These are phyloP conservation scores for Ptiloglossa arizonensis DNA, from an alignment of 1,140 invertebrate species.

Conservation along the genomic window DNA sequence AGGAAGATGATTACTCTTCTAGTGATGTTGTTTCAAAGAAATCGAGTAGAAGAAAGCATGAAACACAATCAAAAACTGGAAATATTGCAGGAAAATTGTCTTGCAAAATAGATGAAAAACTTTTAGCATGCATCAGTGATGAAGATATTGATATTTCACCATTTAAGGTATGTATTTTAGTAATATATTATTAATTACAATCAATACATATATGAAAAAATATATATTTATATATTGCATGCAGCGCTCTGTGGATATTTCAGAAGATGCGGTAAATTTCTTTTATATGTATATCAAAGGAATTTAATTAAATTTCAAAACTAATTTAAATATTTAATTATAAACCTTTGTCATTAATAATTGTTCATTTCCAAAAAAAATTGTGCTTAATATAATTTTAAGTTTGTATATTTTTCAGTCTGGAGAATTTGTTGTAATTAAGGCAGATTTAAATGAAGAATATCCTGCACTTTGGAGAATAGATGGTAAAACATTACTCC, in stretches of 20 bases:
- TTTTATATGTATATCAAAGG: constrained; percentile 6
- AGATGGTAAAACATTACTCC: constrained; percentile 92
- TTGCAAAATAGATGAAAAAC: constrained; percentile 76
- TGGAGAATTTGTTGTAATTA: constrained; percentile 92
- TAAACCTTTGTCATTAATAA: neutral
- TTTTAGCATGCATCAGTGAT: constrained; percentile 73
- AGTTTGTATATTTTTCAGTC: constrained; percentile 83
- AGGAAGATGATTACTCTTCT: constrained; percentile 71
- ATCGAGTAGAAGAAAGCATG: constrained; percentile 70
- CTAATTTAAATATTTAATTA: neutral
- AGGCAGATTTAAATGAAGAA: constrained; percentile 88
- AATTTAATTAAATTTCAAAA: constrained; percentile 20
- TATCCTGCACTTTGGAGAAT: constrained; percentile 93
- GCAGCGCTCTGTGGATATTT: constrained; percentile 71
- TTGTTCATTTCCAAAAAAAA: neutral
- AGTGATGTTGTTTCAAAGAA: constrained; percentile 67
- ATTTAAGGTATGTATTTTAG: constrained; percentile 73
- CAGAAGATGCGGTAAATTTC: constrained; percentile 70
- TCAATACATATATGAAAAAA: neutral
- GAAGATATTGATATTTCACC: constrained; percentile 80
- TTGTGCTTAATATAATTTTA: constrained; percentile 14
- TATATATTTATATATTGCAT: constrained; percentile 58
- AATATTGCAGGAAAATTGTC: constrained; percentile 59
- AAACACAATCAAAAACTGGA: constrained; percentile 58
- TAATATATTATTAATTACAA: constrained; percentile 6